Evolutionary conservation across 2,888 invertebrate species (phyloP).

Genomic region (Tanypteryx hageni): DNA sequence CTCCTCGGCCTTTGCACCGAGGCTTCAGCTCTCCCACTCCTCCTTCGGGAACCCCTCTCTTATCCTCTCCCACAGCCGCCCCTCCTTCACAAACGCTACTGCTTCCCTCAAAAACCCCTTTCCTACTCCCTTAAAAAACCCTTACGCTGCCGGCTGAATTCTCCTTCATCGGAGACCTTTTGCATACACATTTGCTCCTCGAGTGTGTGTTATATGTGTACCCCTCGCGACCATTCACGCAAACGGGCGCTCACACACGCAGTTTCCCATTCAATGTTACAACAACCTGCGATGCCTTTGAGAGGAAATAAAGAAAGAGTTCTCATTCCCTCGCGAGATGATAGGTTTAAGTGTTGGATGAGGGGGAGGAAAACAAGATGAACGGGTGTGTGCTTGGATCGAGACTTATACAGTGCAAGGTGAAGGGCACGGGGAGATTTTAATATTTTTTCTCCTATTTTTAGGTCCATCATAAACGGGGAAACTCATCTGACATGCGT

Average conservation of each 20-base stretch:
- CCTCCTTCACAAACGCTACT: background rate
- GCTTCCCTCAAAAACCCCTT: slow-evolving; percentile 16
- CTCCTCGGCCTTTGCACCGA: background rate
- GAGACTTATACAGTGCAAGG: too few relatives aligned
- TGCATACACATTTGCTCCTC: background rate
- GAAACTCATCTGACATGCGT: too few relatives aligned
- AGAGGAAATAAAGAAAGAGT: too few relatives aligned
- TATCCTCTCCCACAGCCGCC: background rate
- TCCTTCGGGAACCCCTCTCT: background rate
- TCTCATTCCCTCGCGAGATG: too few relatives aligned
- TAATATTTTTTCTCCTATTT: too few relatives aligned
- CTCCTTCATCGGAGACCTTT: background rate
- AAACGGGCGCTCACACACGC: background rate
- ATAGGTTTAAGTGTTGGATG: too few relatives aligned
- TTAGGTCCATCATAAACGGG: too few relatives aligned
- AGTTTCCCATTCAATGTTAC: too few relatives aligned
- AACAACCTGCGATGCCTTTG: too few relatives aligned
- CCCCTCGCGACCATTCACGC: background rate
- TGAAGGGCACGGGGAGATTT: too few relatives aligned
- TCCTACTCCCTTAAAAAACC: slow-evolving; percentile 15
- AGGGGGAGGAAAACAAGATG: too few relatives aligned
- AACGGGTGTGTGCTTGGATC: too few relatives aligned
- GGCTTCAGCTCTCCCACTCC: background rate
- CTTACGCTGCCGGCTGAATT: background rate
- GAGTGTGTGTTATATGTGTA: background rate